Percentiles rank a stretch among this genome's conserved stretches.
phyloP scores from a whole-genome alignment of 2,797 vertebrate species.

The Cynodonichthys magdalenae region DNA sequence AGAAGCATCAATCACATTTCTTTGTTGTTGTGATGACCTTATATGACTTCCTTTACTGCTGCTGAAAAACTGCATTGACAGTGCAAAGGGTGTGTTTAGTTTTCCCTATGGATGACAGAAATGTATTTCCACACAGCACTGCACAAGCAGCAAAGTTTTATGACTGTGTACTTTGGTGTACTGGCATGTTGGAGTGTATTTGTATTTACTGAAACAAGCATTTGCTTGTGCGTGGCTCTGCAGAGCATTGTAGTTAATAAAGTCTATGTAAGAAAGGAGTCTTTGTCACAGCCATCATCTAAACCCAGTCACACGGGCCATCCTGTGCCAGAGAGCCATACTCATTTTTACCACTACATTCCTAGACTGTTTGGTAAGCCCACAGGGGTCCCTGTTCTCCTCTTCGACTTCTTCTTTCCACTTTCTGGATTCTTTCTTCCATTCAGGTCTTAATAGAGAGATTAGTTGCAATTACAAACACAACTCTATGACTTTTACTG shows the following conservation, averaged over 20 bases:
- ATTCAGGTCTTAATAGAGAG: constrained; percentile 56
- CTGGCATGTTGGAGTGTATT: constrained; percentile 34
- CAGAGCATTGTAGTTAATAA: constrained; percentile 75
- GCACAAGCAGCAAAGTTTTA: neutral
- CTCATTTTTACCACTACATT: constrained; percentile 80
- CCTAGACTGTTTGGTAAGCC: constrained; percentile 80
- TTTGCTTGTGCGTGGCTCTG: constrained; percentile 70
- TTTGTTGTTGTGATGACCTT: too few species aligned
- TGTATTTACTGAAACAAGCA: constrained; percentile 67
- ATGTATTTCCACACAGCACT: constrained; percentile 13
- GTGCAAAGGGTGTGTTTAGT: neutral
- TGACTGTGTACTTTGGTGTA: constrained; percentile 3
- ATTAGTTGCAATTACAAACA: constrained; percentile 28
- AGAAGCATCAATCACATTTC: too few species aligned
- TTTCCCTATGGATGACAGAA: constrained; percentile 13
- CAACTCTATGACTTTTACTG: neutral
- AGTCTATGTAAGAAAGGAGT: constrained; percentile 83
- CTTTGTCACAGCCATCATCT: constrained; percentile 83
- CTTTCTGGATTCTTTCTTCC: constrained; percentile 60
- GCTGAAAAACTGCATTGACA: too few species aligned
- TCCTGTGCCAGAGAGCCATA: constrained; percentile 83
- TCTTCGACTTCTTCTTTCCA: constrained; percentile 16
- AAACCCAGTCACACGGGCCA: constrained; percentile 83
- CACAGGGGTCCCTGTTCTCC: constrained; percentile 55
- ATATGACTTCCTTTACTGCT: too few species aligned